Evolutionary conservation across 2,797 vertebrate species (phyloP), one percentile per base, ranked within the genome.

Genomic region (Semaprochilodus insignis): DNA sequence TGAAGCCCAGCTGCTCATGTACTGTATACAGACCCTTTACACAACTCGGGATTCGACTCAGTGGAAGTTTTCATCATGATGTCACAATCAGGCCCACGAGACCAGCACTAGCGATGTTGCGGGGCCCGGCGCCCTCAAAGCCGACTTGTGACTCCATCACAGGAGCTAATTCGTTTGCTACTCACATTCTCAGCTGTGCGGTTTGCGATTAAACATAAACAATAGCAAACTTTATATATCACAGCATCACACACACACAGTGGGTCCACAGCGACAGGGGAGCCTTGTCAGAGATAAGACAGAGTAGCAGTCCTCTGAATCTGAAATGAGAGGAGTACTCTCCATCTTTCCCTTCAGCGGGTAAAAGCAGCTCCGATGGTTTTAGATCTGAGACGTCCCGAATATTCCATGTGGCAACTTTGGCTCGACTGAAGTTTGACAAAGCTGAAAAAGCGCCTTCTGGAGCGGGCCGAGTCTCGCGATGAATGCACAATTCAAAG

Each of bases 301-400:
- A n/a, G 23, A 70, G 66, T 5, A 57, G 52, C 52, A 88, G 85
- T 89, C 89, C 85, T 81, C 82, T 83, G 88, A 88, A 87, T 90
- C 85, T 85, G 78, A 88, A 90, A 92, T 87, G 85, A 91, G 83
- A 85, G 78, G 27, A 86, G 55, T 17, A 55, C 88, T 81, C 87
- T 84, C 83, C 40, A 4, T 66, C 52, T 84, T 48, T 80, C 36
- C 48, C 87, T 82, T 88, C 79, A 85, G 79, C 66, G 76, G 82
- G 78, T 88, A 83, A 3, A 83, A 83, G 78, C 80, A 87, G 77
- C 86, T 85, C 71, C 51, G 57, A 63, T 23, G 51, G 8, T 63
- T 17, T 89, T 78, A 81, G 83, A 87, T 88, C 86, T 88, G 77
- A 88, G 78, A 78, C 78, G 73, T n/a, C 27, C 25, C 65, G 27